Percentiles rank a stretch among this genome's conserved stretches.
Evolutionary conservation across 2,113 vertebrate species (phyloP).

Genomic region (Turnix velox): DNA sequence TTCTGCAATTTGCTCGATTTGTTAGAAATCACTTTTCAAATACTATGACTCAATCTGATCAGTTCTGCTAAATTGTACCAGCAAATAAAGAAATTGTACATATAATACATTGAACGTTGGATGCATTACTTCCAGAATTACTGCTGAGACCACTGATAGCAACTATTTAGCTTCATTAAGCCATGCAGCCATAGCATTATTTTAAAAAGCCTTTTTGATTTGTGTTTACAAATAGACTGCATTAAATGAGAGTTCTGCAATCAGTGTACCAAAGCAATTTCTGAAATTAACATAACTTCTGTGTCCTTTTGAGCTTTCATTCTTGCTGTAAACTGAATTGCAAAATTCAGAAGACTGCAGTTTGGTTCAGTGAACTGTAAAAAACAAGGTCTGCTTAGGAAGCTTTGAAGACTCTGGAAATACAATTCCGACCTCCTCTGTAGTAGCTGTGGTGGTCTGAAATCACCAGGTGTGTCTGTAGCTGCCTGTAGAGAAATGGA

Average conservation of each 20-base stretch:
- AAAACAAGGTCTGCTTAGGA: background rate
- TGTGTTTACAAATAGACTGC: background rate
- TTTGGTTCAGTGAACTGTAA: background rate
- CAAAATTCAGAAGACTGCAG: background rate
- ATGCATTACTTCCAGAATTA: constrained; percentile 28
- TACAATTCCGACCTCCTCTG: background rate
- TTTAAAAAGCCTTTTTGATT: background rate
- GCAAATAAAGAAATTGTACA: constrained; percentile 34
- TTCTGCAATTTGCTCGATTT: background rate
- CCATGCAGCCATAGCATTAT: background rate
- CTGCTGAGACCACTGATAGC: background rate
- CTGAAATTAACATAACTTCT: background rate
- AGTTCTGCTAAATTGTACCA: constrained; percentile 32
- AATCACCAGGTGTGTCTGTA: background rate
- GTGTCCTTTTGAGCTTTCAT: background rate
- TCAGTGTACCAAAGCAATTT: background rate
- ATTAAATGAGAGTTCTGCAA: background rate
- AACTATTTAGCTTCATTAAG: background rate
- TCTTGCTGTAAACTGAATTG: background rate
- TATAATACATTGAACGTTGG: constrained; percentile 4
- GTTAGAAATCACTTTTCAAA: background rate
- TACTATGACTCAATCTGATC: background rate
- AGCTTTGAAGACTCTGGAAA: background rate
- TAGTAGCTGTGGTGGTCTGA: background rate
- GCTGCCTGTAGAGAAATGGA: background rate